A percentile compares a stretch with the other conserved stretches of the same genome.
phyloP scores from a whole-genome alignment of 92 coral and sea anemone species.

The Epizoanthus stellaris region DNA sequence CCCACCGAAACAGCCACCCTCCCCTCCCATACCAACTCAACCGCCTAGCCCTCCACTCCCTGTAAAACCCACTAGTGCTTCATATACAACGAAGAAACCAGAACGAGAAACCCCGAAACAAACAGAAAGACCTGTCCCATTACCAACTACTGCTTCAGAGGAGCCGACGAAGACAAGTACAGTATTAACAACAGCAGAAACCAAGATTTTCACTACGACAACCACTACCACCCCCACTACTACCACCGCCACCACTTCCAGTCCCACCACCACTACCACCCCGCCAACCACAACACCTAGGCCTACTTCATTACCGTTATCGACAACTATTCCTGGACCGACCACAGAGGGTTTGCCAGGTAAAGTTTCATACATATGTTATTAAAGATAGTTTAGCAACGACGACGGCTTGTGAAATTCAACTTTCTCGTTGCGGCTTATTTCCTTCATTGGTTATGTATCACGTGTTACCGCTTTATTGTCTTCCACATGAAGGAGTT shows the following conservation, averaged over 20 bases:
- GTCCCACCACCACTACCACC: not conserved
- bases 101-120: not conserved
- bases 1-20: not conserved
- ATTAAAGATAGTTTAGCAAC: too few species aligned
- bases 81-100: not conserved
- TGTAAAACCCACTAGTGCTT: not conserved
- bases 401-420: too few species aligned
- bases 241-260: not conserved
- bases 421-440: too few species aligned
- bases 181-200: not conserved
- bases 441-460: too few species aligned
- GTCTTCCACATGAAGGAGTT: too few species aligned
- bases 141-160: not conserved
- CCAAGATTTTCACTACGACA: not conserved
- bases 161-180: not conserved
- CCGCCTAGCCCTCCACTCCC: not conserved
- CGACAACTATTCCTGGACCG: too few species aligned
- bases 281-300: too few species aligned
- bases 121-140: not conserved
- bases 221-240: not conserved
- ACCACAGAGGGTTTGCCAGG: too few species aligned
- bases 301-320: too few species aligned
- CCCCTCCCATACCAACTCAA: slow-evolving; percentile 8
- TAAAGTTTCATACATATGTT: too few species aligned
- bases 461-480: too few species aligned